phyloP scores from a whole-genome alignment of 2,888 invertebrate genomes.

The Autographa gamma region DNA sequence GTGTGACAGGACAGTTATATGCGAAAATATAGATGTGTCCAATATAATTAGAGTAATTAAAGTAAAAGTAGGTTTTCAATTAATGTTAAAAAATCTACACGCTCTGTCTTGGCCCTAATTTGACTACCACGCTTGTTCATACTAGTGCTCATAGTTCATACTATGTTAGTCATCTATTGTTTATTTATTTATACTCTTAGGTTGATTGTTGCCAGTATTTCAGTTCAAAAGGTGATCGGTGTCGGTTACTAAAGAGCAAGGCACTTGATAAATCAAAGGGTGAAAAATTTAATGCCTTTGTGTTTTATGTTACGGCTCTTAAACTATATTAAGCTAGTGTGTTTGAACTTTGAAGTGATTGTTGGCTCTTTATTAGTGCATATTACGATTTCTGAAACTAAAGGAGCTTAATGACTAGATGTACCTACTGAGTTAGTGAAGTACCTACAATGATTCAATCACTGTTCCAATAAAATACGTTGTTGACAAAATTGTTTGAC shows the following conservation, averaged over 20 bases:
- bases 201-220: neutral
- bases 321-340: conserved; percentile 4
- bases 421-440: neutral
- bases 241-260: conserved; percentile 11
- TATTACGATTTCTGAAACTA: neutral
- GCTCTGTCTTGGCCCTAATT: too few species aligned
- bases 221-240: conserved; percentile 12
- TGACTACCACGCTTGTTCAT: too few species aligned
- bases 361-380: conserved; percentile 10
- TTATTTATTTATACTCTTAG: too few species aligned
- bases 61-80: too few species aligned
- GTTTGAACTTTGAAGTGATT: neutral
- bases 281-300: conserved; percentile 27
- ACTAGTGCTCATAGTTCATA: too few species aligned
- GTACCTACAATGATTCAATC: neutral
- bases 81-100: too few species aligned
- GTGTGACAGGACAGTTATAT: too few species aligned
- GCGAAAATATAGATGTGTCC: too few species aligned
- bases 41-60: too few species aligned
- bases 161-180: too few species aligned
- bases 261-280: conserved; percentile 35
- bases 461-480: too few species aligned
- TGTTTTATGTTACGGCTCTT: conserved; percentile 13
- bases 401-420: neutral
- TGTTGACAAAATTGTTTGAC: neutral